Evolutionary conservation across 2,888 invertebrate species (phyloP), one percentile per base, ranked within the genome.

Genomic region (Clitarchus hookeri): DNA sequence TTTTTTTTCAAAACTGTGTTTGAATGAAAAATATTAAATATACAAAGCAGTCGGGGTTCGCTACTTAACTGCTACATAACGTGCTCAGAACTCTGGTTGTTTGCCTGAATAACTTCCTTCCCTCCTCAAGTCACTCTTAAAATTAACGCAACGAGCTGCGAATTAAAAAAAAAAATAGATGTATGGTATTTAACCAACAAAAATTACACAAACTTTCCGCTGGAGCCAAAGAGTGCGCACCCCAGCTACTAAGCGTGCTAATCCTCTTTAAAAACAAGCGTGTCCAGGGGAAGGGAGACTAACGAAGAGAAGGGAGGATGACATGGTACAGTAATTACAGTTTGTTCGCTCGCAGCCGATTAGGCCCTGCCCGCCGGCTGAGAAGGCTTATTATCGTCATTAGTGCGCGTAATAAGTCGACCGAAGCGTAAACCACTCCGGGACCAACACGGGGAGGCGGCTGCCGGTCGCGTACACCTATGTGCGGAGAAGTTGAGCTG

Each of bases 341-440:
- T 65, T 65, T 65, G 65, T 65, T 65, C 65, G 65, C 65, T 65
- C 65, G 65, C 65, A 65, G 65, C 23, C 65, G 65, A 65, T 65
- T 65, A 65, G 65, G 65, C n/a, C n/a, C 65, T 65, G 65, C 65
- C 65, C n/a, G 65, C 23, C 19, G 65, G 65, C 65, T 65, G 65
- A 65, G 65, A 65, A 65, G 65, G 65, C 65, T 65, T 65, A 65
- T 65, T 65, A 65, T 65, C 65, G 65, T 65, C 65, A 65, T 65
- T 65, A 65, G 65, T n/a, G 65, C 65, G 65, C 65, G 65, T 65
- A 65, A 65, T 65, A 65, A 65, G 65, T 65, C n/a, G 65, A n/a
- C n/a, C 65, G 65, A 65, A 19, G 65, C 23, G 65, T 65, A 65
- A 65, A 65, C 65, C 65, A 65, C 65, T 65, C 65, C 65, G 19